A percentile compares a stretch with the other conserved stretches of the same genome.
Conservation (phyloP, 2,113 vertebrate genomes). For the Sinocyclocheilus anophthalmus region DNA sequence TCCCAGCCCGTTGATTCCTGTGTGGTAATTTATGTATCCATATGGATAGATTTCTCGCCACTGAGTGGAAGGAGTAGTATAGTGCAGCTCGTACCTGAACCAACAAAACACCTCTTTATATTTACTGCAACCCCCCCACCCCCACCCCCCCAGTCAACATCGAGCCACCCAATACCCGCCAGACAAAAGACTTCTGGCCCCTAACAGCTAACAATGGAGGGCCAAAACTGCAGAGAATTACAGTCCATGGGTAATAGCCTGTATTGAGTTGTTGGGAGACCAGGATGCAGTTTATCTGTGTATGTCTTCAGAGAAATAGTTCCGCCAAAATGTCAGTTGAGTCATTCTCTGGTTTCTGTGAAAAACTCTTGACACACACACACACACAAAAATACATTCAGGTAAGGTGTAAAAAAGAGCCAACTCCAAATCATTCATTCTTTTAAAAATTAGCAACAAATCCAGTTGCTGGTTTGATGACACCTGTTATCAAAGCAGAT, state of each 20-base stretch:
- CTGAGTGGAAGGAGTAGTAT: constrained; percentile 40
- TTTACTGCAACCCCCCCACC: constrained; percentile 37
- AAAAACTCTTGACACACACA: too few species aligned
- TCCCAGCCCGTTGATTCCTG: neutral
- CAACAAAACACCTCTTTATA: constrained; percentile 37
- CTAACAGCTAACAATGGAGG: constrained; percentile 39
- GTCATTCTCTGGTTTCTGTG: too few species aligned
- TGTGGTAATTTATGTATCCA: constrained; percentile 36
- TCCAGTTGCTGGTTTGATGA: too few species aligned
- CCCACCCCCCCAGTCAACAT: constrained; percentile 41
- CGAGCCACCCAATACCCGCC: constrained; percentile 26
- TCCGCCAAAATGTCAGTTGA: too few species aligned
- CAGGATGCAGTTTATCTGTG: neutral
- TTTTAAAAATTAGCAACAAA: too few species aligned
- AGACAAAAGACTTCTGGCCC: constrained; percentile 36
- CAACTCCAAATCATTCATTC: too few species aligned
- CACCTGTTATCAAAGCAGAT: too few species aligned
- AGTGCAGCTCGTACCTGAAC: constrained; percentile 42
- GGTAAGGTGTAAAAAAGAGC: too few species aligned
- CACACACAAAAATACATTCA: too few species aligned
- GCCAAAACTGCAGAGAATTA: constrained; percentile 14
- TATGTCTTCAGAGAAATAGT: neutral
- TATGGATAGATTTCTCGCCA: neutral
- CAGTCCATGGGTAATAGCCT: neutral
- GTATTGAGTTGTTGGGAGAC: neutral